Base-by-base conservation (phyloP, 1,140 invertebrate species). In the Aphelinus certus region DNA sequence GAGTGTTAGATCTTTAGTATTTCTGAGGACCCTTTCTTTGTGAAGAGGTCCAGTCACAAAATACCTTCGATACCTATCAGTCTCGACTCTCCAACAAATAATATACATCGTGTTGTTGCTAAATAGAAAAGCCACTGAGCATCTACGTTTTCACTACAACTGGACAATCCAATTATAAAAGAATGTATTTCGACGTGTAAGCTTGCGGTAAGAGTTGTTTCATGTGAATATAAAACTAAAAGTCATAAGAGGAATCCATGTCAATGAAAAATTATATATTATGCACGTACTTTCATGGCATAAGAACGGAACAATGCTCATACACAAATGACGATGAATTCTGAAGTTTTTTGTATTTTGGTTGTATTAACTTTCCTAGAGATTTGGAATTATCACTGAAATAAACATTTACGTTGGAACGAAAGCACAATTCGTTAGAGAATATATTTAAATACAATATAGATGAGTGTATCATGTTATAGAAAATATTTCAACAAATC, bases 381-480 rank as follows among this genome's bases (percentile, higher is more conserved):
- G 26, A 26, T 26, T 26, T 26, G 0, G 26, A 26, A 26, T 26
- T 26, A 26, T 26, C 26, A 26, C 26, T 26, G 26, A 26, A 26
- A 26, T 26, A 26, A 26, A 26, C 26, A 26, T 26, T 26, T 26
- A 26, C 26, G 26, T 26, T 26, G 26, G 10, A 68, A 68, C n/a
- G 45, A 57, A 58, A 58, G 42, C 56, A 26, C 7, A 56, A 55
- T 53, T 65, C n/a, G 46, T 51, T 45, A 9, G 49, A 68, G 7
- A 75, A 82, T 82, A 83, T 84, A 79, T 82, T 82, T 79, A 80
- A 81, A 79, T 83, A 82, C 78, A 79, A 82, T 62, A 78, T 82
- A 84, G 81, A 76, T 83, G 80, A 83, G 77, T 82, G 82, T 84
- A 83, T 81, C 82, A 84, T 83, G 83, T 79, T 77, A 77, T 82